Base-by-base conservation (phyloP, 37 sponge, comb jelly and placozoan genomes). In the Axinella damicornis region DNA sequence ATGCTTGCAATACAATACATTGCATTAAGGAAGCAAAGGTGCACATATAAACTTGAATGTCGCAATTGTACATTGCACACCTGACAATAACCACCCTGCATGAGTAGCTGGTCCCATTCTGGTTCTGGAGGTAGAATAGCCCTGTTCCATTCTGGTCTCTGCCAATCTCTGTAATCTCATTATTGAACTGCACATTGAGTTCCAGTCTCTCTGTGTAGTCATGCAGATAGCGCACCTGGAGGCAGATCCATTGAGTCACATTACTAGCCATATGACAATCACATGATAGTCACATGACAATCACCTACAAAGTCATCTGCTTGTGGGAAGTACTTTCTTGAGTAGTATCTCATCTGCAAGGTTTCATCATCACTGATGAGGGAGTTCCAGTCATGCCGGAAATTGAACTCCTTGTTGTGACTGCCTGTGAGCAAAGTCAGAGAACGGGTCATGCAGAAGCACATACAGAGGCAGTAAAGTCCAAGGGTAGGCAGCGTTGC, bases 301-400 rank as follows among this genome's bases (percentile, higher is more conserved):
- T n/a, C n/a, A 38, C 75, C 89, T 57, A 98, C 94, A 72, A 85
- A 85, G 53, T 63, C 79, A 81, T 95, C 96, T 64, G 98, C 98
- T 18, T 59, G 81, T 38, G 98, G 98, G 72, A 98, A 98, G 86
- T 94, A 95, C n/a, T 98, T 86, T 38, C 83, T 83, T 38, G 94
- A 63, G 79, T 98, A 98, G 71, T 94, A 90, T 55, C 55, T 91
- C 86, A 98, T 69, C 35, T 82, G 69, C 39, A 98, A 77, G 17
- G 86, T 57, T 32, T 84, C 74, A 57, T 95, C 83, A 78, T 98
- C 83, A 76, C 98, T 98, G 73, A 98, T 83, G 19, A 98, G 88
- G n/a, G 89, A 87, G 78, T 98, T 95, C 98, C 98, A 98, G 83
- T 98, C 98, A 57, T 98, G 98, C 5, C 98, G 79, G 62, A 95